phyloP scores from a whole-genome alignment of 2,113 vertebrate species.

The Sebastes schlegelii region DNA sequence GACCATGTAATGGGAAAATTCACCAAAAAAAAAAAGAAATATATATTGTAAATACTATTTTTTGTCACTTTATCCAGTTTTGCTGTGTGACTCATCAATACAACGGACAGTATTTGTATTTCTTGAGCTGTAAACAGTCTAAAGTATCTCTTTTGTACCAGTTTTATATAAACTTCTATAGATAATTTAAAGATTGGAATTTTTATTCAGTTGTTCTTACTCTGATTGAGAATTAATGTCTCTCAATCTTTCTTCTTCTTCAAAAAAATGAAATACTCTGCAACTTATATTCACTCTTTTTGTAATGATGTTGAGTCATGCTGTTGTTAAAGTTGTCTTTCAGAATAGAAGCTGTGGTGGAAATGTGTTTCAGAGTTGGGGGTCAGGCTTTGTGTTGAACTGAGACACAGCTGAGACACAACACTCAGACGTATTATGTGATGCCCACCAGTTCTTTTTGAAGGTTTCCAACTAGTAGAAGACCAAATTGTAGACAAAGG shows the following conservation, averaged over 20 bases:
- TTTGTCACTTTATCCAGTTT: neutral
- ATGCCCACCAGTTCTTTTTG: neutral
- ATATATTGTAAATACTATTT: neutral
- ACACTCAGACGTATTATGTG: neutral
- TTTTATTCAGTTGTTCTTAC: too few relatives aligned
- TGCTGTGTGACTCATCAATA: neutral
- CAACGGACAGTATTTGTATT: neutral
- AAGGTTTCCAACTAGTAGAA: neutral
- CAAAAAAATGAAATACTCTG: neutral
- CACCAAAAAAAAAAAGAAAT: neutral
- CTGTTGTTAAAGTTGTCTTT: neutral
- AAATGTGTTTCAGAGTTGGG: neutral
- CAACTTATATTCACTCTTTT: neutral
- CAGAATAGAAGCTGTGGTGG: too few relatives aligned
- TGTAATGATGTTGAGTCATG: neutral
- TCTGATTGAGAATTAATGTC: too few relatives aligned
- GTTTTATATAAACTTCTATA: neutral
- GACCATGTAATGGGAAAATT: slow-evolving; percentile 22
- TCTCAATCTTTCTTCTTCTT: too few relatives aligned
- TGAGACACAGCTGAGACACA: neutral
- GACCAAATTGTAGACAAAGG: neutral
- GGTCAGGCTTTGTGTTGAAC: neutral
- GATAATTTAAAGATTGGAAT: neutral
- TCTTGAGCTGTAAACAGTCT: neutral
- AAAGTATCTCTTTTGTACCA: neutral